These are phyloP conservation scores for Brachionus angularis DNA, from an alignment of 1,140 invertebrate species.

Conservation along the genomic window DNA sequence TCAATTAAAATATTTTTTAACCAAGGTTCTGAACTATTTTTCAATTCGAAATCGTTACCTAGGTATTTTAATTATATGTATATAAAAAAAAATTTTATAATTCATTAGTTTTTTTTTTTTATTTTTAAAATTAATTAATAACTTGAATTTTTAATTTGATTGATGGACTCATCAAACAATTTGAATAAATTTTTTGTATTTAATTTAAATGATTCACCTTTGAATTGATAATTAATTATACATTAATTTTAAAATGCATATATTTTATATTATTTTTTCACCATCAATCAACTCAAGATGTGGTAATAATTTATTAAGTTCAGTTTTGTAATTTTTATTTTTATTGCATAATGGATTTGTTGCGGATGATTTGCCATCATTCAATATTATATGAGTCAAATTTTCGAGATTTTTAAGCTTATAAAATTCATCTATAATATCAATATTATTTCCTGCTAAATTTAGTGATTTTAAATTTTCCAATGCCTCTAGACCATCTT, in stretches of 20 bases:
- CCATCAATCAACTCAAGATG: slow-evolving; percentile 33
- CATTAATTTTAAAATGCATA: not conserved
- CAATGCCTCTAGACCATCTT: not conserved
- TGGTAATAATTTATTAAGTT: not conserved
- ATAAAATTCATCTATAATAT: slow-evolving; percentile 3
- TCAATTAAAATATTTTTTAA: not conserved
- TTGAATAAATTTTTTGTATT: not conserved
- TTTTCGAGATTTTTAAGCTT: not conserved
- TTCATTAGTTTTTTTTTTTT: not conserved
- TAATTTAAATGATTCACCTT: not conserved
- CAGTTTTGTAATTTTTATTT: not conserved
- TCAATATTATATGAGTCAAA: not conserved
- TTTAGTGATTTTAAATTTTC: slow-evolving; percentile 26
- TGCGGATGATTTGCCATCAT: not conserved
- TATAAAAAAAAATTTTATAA: not conserved
- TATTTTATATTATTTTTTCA: not conserved
- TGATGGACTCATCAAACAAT: not conserved
- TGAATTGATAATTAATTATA: not conserved
- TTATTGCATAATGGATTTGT: slow-evolving; percentile 5
- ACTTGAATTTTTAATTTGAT: not conserved
- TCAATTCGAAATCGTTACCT: not conserved
- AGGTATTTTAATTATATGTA: not conserved
- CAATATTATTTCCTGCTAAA: slow-evolving; percentile 18
- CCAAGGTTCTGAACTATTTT: not conserved
- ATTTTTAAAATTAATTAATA: not conserved